These are phyloP conservation scores for Melipona bicolor DNA, from an alignment of 2,888 invertebrate species.

Conservation along the genomic window DNA sequence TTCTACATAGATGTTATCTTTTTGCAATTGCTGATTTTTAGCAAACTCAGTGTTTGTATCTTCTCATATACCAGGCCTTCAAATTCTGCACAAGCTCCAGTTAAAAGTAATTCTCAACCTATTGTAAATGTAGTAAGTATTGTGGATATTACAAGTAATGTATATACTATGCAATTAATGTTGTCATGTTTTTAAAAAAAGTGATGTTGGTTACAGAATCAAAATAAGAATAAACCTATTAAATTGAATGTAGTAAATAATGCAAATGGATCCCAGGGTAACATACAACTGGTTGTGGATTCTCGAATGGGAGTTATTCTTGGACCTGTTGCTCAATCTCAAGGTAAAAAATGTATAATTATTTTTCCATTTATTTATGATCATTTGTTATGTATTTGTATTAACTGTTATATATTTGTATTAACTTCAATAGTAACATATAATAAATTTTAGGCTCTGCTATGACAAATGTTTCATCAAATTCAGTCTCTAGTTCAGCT, in stretches of 20 bases:
- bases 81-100: slow-evolving; percentile 34
- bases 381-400: background rate
- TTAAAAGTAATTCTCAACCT: slow-evolving; percentile 69
- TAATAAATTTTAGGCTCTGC: slow-evolving; percentile 54
- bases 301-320: slow-evolving; percentile 84
- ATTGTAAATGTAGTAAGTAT: slow-evolving; percentile 76
- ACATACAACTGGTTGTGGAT: slow-evolving; percentile 85
- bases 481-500: slow-evolving; percentile 54
- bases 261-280: slow-evolving; percentile 75
- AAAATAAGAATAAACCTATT: slow-evolving; percentile 77
- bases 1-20: slow-evolving; percentile 26
- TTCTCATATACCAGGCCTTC: slow-evolving; percentile 51
- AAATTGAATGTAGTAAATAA: slow-evolving; percentile 81
- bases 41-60: slow-evolving; percentile 26
- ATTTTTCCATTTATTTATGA: background rate
- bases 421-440: background rate
- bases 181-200: background rate
- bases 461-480: slow-evolving; percentile 64
- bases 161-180: background rate
- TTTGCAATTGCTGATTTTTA: slow-evolving; percentile 27
- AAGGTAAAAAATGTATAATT: slow-evolving; percentile 50
- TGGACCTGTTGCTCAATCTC: slow-evolving; percentile 81
- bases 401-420: no score
- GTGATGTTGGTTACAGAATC: slow-evolving; percentile 64
- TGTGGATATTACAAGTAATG: background rate